Evolutionary conservation across 2,113 vertebrate genomes (phyloP).

Genomic region (Empidonax alnorum): DNA sequence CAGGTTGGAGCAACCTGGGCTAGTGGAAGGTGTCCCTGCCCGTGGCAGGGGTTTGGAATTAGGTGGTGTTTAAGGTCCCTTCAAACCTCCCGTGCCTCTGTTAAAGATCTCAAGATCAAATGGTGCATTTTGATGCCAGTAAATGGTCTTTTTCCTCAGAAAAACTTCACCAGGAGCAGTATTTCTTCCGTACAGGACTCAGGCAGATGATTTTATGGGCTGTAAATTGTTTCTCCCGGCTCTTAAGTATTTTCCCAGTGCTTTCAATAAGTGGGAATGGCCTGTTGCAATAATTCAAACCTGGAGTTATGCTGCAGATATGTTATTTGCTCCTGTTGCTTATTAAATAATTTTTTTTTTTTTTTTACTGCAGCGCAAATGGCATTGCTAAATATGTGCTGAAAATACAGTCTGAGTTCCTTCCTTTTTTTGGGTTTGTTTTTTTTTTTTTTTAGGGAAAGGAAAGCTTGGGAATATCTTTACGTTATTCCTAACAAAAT

Average conservation of each 20-base stretch:
- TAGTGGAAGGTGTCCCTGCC: background rate
- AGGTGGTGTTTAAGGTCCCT: rapidly evolving
- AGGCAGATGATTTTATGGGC: background rate
- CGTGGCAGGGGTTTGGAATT: rapidly evolving
- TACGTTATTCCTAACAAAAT: background rate
- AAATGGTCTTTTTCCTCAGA: background rate
- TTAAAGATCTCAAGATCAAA: background rate
- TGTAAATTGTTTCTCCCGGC: background rate
- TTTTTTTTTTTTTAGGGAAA: background rate
- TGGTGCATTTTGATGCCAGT: background rate
- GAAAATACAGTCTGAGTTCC: background rate
- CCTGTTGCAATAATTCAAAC: background rate
- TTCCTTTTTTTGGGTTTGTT: background rate
- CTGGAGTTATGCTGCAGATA: background rate
- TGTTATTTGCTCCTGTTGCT: background rate
- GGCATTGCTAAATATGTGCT: background rate
- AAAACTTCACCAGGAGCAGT: background rate
- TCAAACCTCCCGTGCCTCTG: background rate
- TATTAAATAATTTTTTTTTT: background rate
- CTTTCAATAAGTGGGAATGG: background rate
- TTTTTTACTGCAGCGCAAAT: background rate
- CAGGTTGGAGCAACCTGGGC: background rate
- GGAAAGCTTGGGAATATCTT: background rate
- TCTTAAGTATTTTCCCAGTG: background rate
- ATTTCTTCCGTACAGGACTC: background rate